Evolutionary conservation across 2,888 invertebrate species (phyloP).

Genomic region (Dynastes maya): DNA sequence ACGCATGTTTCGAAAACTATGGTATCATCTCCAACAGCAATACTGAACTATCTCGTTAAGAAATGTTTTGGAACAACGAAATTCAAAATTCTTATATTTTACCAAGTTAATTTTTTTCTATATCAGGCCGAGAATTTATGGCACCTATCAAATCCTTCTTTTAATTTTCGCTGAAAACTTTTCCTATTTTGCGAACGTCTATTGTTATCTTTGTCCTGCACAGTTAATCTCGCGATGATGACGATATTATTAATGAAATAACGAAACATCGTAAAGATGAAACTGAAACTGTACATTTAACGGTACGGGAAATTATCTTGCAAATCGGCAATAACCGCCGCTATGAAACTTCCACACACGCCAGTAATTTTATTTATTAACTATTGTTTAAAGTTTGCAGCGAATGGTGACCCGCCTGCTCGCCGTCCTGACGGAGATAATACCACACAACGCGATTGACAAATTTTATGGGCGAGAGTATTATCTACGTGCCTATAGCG

Average conservation of each 20-base stretch:
- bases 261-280: slow-evolving; percentile 1
- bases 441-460: not conserved
- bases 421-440: not conserved
- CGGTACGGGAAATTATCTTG: slow-evolving; percentile 11
- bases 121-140: no score
- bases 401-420: not conserved
- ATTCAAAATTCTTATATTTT: no score
- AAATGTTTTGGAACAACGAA: no score
- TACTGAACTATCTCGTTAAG: no score
- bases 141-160: no score
- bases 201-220: not conserved
- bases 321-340: slow-evolving; percentile 19
- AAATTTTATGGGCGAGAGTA: no score
- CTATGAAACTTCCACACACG: not conserved
- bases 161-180: no score
- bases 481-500: no score
- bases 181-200: no score
- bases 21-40: no score
- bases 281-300: slow-evolving; percentile 19
- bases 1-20: no score
- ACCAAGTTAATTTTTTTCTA: no score
- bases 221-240: not conserved
- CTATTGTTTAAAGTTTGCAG: slow-evolving; percentile 7
- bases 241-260: not conserved
- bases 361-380: slow-evolving; percentile 13